Base-by-base conservation (phyloP, 2,888 invertebrate species). In the Leucania comma region DNA sequence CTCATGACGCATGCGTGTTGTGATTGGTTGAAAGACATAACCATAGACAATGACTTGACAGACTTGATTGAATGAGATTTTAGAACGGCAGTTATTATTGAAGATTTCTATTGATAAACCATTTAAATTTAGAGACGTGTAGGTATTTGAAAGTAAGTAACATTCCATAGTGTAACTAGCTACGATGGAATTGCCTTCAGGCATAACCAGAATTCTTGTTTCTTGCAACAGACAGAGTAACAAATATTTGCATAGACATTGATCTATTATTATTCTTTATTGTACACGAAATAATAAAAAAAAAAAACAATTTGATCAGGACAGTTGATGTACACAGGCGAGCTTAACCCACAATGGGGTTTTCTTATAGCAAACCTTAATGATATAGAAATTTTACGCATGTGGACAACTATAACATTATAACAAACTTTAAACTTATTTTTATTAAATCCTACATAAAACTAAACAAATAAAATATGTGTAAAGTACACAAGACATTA, bases 71-170 rank as follows among this genome's bases (percentile, higher is more conserved):
- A 24, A 5, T n/a, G n/a, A n/a, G 14, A 9, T n/a, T n/a, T 38
- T 54, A 22, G 14, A 42, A 17, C 42, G 42, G 42, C 14, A 17
- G 42, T 9, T 3, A n/a, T 29, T 22, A 20, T 10, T 14, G 2
- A 58, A 66, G 26, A 48, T 58, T n/a, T n/a, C 12, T 38, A 38
- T 65, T 20, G 9, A 26, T 51, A 12, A n/a, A 26, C 12, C 0
- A 22, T 17, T 29, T 17, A 50, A 0, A 35, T 38, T 22, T 20
- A 51, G 22, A 22, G 56, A 22, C 26, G 56, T 12, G 22, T n/a
- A n/a, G n/a, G n/a, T 58, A 74, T 48, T 70, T 70, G 53, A 77
- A 70, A 77, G 38, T 12, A 35, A 42, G 50, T 17, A 59, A 24
- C 32, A 9, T 38, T 46, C 12, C 0, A 22, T 14, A 26, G 17